Base-by-base conservation (phyloP, 2,113 vertebrate species). In the Gallinago jamesoni region DNA sequence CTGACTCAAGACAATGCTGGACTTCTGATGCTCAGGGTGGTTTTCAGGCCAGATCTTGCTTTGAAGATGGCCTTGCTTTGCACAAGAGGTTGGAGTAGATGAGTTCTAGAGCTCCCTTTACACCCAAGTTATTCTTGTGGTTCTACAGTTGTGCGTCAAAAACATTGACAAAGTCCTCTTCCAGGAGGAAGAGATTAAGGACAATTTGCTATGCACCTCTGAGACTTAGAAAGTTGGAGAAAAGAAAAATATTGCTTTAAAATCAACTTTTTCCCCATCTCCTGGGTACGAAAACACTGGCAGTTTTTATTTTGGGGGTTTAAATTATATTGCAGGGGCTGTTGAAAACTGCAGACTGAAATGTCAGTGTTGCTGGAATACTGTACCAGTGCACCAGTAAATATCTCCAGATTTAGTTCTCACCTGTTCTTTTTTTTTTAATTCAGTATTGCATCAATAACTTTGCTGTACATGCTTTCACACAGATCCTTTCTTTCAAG, bases 361-460 rank as follows among this genome's bases (percentile, higher is more conserved):
- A 80, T 89, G 80, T 68, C 79, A 92, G 56, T 64, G 85, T 84
- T 86, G 47, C 90, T 86, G 76, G 92, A 95, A 74, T 78, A 89
- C 83, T 92, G 81, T 53, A 96, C 60, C 56, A 45, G 24, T 24
- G 19, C 2, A 1, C 68, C 60, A 92, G 84, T 92, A 93, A 96
- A 93, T 93, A 87, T 57, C 92, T 75, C 69, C 0, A 2, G 88
- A 92, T 96, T 92, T 89, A 92, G 86, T 84, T 87, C 80, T 57
- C 17, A 4, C 0, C 1, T 87, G 60, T 68, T 81, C 41, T 47
- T 47, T 33, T 92, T 89, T 35, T n/a, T 22, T 59, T 89, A 41
- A 84, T 92, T 94, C 66, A 92, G 62, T 75, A 89, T 96, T 94
- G 90, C 74, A 87, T 94, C 95, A 92, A 93, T 96, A 96, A 91